Evolutionary conservation across 2,797 vertebrate species (phyloP), one percentile per base, ranked within the genome.

Genomic region (Pipistrellus pygmaeus): DNA sequence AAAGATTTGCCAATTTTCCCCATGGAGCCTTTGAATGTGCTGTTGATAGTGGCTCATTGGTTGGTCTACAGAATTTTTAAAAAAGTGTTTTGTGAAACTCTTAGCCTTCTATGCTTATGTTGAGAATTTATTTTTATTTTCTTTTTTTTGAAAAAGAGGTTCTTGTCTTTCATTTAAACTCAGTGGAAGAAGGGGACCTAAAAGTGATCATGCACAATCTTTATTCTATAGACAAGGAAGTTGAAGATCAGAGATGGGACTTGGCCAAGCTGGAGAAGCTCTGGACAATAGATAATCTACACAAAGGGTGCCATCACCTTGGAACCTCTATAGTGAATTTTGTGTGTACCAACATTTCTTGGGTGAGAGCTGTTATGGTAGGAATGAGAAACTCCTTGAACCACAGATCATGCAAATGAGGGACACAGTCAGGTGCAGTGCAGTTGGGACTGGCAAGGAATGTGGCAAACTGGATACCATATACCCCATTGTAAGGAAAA

Each of bases 1-100:
- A 90, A 96, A 96, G 83, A 88, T 88, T 94, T 89, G 88, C 80
- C 90, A 55, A 68, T 95, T 97, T 96, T 77, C 90, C 88, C 91
- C 95, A 23, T 4, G 35, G 91, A 93, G 94, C 21, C 66, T 91
- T 95, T 96, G 88, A 92, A 75, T 18, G 32, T 84, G 80, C 35
- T 75, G 6, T 75, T 80, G 51, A n/a, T 66, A 48, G 55, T 72
- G 69, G 73, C 82, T 95, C 78, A 69, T 88, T 92, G 90, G 78
- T 87, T 85, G 64, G 46, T 60, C 93, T 95, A 48, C 10, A 86
- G 85, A 90, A 94, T 93, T 62, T 62, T 14, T 12, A 27, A 92
- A 92, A 83, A 32, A 44, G 46, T 62, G 21, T 44, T 35, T 53
- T 86, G 93, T 57, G 23, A 88, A 85, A 91, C 53, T 78, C 81